phyloP scores from a whole-genome alignment of 2,888 invertebrate genomes.

The Dasypolia templi region DNA sequence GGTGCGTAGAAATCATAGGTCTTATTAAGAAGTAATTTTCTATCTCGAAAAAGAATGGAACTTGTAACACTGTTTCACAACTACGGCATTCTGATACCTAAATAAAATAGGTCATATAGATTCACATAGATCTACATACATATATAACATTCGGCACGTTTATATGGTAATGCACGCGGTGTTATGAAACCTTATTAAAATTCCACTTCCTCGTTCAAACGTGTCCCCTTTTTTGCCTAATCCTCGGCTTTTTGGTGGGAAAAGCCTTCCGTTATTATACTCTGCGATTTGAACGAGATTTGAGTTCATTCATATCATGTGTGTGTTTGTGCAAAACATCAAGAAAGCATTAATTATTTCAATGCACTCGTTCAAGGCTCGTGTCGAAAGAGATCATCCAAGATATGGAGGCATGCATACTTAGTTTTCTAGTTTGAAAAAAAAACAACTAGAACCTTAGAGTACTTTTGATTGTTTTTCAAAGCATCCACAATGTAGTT shows the following conservation, averaged over 20 bases:
- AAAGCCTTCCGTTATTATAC: conserved; percentile 42
- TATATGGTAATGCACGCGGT: conserved; percentile 50
- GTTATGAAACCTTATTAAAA: conserved; percentile 59
- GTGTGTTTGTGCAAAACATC: not conserved
- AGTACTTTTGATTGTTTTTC: no score
- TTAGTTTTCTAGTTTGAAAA: no score
- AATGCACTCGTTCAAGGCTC: not conserved
- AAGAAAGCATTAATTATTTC: not conserved
- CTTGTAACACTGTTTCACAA: not conserved
- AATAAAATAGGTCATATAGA: conserved; percentile 3
- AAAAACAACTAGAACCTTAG: no score
- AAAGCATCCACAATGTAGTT: no score
- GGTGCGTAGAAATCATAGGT: not conserved
- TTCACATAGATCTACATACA: conserved; percentile 5
- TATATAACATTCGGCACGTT: conserved; percentile 29
- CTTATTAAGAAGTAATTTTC: not conserved
- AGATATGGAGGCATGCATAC: no score
- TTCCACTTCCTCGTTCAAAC: conserved; percentile 51
- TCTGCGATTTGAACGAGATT: conserved; percentile 23
- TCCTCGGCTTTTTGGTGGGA: conserved; percentile 40
- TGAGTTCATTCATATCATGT: conserved; percentile 13
- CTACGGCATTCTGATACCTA: not conserved
- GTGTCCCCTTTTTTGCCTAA: conserved; percentile 44
- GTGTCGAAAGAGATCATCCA: not conserved
- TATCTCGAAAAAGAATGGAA: not conserved